Base-by-base conservation (phyloP, 1,140 invertebrate genomes). In the Vollenhovia emeryi region DNA sequence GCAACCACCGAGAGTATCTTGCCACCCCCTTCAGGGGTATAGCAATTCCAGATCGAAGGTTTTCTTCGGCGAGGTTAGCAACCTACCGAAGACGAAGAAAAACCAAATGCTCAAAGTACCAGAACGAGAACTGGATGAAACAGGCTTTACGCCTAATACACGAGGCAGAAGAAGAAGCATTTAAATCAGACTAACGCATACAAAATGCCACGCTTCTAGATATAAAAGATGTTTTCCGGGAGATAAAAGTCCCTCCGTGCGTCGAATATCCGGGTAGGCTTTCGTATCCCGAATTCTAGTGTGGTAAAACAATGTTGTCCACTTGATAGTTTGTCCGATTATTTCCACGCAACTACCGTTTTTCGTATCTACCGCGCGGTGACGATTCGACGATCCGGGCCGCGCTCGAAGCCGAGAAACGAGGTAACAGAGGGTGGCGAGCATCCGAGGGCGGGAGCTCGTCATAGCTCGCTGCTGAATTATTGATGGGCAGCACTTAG, bases 391-490 rank as follows among this genome's bases (percentile, higher is more conserved):
- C 30, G 64, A 68, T 68, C 30, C 21, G 60, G 40, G 15, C 4
- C 15, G 60, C 33, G 18, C n/a, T 40, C 36, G 50, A 45, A 43
- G 21, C 6, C 27, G 50, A 73, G n/a, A 33, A 73, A 82, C 50
- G 27, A 21, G 21, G 64, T 21, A 69, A 66, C 13, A 13, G 11
- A 55, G n/a, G 52, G 71, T 55, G 15, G 45, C 45, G 84, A 60
- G 73, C 30, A 73, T 73, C 40, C 52, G 36, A 74, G 52, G 50
- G 55, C 55, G 74, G 84, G 93, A 93, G 90, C 91, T 94, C 91
- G 90, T 94, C 91, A 93, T 91, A 92, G 91, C 91, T 89, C 89
- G 84, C 91, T 93, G 80, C 92, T 93, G 93, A 94, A 94, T 94
- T 94, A 94, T 94, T 93, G 92, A 94, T 94, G 90, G 62, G 80